These are phyloP conservation scores for Sycophila texana DNA, from an alignment of 2,888 invertebrate genomes.

Conservation along the genomic window DNA sequence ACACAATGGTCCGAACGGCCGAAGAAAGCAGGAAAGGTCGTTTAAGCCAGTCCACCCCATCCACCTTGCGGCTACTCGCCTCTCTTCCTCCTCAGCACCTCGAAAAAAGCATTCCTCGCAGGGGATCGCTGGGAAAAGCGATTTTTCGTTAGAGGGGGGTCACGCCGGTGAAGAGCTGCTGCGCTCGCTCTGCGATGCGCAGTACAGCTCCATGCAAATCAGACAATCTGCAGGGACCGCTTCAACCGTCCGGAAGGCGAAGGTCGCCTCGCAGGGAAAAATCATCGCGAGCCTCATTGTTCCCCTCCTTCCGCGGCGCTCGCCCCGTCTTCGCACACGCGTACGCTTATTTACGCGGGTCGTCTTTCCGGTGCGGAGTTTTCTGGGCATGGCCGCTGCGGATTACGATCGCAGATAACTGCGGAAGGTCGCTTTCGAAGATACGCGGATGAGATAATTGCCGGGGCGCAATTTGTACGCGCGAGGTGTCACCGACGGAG, in stretches of 20 bases:
- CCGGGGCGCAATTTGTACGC: slow-evolving; percentile 7
- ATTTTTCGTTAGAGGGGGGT: slow-evolving; percentile 36
- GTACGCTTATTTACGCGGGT: not conserved
- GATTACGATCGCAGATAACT: slow-evolving; percentile 10
- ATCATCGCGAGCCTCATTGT: slow-evolving; percentile 22
- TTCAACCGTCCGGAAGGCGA: slow-evolving; percentile 49
- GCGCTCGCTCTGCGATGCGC: slow-evolving; percentile 39
- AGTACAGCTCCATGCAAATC: slow-evolving; percentile 72
- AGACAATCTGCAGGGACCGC: slow-evolving; percentile 51
- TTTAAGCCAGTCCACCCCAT: not conserved
- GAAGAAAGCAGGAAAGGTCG: not conserved
- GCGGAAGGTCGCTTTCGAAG: slow-evolving; percentile 10
- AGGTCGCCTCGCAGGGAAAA: slow-evolving; percentile 37
- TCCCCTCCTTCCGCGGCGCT: not conserved
- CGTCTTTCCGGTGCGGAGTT: not conserved
- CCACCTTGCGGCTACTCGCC: slow-evolving; percentile 24
- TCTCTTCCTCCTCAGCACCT: not conserved
- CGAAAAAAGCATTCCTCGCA: slow-evolving; percentile 10
- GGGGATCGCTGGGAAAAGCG: slow-evolving; percentile 51
- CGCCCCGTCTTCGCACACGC: slow-evolving; percentile 2
- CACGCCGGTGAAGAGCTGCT: not conserved
- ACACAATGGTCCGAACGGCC: not conserved
- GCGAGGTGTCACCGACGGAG: no score
- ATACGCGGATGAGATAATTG: slow-evolving; percentile 26
- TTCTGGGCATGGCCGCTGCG: not conserved